These are phyloP conservation scores for Bungarus multicinctus DNA, from an alignment of 2,113 vertebrate genomes.

Conservation along the genomic window DNA sequence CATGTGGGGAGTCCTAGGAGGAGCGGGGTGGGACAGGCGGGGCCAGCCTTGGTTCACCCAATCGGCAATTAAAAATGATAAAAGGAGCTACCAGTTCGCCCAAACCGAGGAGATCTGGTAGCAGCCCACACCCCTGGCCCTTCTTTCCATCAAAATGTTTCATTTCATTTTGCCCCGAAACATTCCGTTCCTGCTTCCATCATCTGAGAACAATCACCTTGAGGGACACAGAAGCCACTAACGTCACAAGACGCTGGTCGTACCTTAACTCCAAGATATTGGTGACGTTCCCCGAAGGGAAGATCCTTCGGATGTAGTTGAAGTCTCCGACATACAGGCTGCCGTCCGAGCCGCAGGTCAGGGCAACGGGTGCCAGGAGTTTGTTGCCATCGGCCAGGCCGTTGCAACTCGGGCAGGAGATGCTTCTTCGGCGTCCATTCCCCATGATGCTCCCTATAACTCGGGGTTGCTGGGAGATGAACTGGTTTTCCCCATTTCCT, in stretches of 20 bases:
- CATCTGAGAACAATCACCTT: background rate
- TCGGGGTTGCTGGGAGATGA: conserved; percentile 96
- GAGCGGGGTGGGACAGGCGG: too few relatives aligned
- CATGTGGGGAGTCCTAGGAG: too few relatives aligned
- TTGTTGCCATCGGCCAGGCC: conserved; percentile 97
- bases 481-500: conserved; percentile 96
- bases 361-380: conserved; percentile 90
- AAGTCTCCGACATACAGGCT: conserved; percentile 98
- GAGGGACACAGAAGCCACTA: background rate
- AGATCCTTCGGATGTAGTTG: conserved; percentile 97
- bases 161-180: background rate
- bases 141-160: background rate
- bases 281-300: conserved; percentile 95
- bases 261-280: conserved; percentile 97
- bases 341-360: conserved; percentile 90
- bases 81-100: too few relatives aligned
- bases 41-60: too few relatives aligned
- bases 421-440: conserved; percentile 91
- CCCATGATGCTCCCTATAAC: conserved; percentile 98
- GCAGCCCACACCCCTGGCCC: too few relatives aligned
- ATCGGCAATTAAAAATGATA: too few relatives aligned
- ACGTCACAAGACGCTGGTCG: background rate
- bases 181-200: background rate
- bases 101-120: too few relatives aligned
- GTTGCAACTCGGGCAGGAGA: conserved; percentile 98